phyloP scores from a whole-genome alignment of 2,113 vertebrate species.

The Murina feae region DNA sequence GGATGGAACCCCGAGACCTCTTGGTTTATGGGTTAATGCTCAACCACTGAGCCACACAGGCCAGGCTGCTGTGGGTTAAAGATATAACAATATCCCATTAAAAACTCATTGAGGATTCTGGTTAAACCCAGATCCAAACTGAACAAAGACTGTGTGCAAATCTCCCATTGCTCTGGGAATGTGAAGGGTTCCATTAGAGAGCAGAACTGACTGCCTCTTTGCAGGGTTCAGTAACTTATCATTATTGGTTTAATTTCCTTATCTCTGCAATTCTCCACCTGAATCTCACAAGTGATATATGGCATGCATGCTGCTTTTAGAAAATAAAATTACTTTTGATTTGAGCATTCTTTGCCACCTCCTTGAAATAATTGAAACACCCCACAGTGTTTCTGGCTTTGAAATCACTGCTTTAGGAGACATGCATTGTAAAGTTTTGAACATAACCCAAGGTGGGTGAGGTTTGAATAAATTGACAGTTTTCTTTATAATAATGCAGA shows the following conservation, averaged over 20 bases:
- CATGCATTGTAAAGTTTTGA: background rate
- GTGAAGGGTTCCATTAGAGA: background rate
- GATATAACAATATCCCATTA: background rate
- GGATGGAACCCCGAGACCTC: too few species aligned
- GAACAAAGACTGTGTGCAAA: background rate
- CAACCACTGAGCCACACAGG: too few species aligned
- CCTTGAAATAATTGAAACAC: background rate
- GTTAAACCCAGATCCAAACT: background rate
- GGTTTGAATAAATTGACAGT: background rate
- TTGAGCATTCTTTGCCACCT: background rate
- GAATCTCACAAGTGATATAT: background rate
- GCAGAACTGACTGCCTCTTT: background rate
- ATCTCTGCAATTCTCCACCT: background rate
- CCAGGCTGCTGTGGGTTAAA: background rate
- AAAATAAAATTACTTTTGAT: constrained; percentile 22
- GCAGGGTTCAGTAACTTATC: background rate
- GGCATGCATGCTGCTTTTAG: background rate
- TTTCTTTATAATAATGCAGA: background rate
- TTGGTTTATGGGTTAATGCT: too few species aligned
- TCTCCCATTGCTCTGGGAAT: background rate
- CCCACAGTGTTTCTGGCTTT: background rate
- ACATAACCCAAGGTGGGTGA: background rate
- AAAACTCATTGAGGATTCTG: background rate
- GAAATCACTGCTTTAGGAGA: constrained; percentile 30
- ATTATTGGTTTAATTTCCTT: background rate